Percentiles rank a stretch among this genome's conserved stretches.
Evolutionary conservation across 2,888 invertebrate genomes (phyloP).

Genomic region (Nomada hirtipes): DNA sequence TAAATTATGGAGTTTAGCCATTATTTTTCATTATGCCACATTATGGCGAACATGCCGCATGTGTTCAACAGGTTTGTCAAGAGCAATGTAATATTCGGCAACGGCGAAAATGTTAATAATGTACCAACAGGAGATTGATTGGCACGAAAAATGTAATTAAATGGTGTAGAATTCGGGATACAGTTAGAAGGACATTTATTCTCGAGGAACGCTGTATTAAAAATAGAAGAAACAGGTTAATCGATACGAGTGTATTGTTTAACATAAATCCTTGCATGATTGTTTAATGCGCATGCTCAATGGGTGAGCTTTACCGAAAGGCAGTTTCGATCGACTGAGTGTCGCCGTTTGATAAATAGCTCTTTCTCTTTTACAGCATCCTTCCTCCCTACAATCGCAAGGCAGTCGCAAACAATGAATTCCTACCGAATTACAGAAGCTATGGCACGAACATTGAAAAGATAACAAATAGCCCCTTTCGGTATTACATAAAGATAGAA

Average conservation of each 20-base stretch:
- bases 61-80: too few relatives aligned
- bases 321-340: constrained; percentile 50
- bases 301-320: constrained; percentile 26
- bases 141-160: too few relatives aligned
- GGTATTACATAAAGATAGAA: background rate
- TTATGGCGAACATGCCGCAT: too few relatives aligned
- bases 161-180: background rate
- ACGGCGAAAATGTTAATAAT: too few relatives aligned
- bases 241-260: constrained; percentile 38
- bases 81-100: too few relatives aligned
- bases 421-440: background rate
- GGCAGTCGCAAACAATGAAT: background rate
- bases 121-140: too few relatives aligned
- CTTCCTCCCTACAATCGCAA: constrained; percentile 13
- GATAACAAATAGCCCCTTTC: background rate
- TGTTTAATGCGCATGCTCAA: constrained; percentile 36
- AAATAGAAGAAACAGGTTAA: constrained; percentile 25
- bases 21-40: too few relatives aligned
- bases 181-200: background rate
- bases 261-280: constrained; percentile 32
- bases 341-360: constrained; percentile 46
- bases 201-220: background rate
- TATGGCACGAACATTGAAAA: background rate
- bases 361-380: constrained; percentile 28
- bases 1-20: too few relatives aligned